phyloP scores from a whole-genome alignment of 2,888 invertebrate genomes.

The Automeris io region DNA sequence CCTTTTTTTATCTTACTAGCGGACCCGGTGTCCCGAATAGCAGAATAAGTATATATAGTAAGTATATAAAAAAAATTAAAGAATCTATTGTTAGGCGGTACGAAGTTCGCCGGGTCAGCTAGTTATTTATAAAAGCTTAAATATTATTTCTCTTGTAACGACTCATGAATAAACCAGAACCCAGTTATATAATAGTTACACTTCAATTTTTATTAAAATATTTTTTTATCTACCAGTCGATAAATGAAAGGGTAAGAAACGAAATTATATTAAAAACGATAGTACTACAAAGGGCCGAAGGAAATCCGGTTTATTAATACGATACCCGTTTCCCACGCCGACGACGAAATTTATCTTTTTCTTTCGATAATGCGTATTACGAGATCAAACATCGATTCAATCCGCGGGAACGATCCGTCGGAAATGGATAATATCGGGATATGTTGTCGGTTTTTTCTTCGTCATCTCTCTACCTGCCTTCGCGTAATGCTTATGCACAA shows the following conservation, averaged over 20 bases:
- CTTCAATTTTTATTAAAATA: no score
- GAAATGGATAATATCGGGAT: conserved; percentile 42
- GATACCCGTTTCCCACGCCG: conserved; percentile 55
- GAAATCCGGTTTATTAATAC: conserved; percentile 60
- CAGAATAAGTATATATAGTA: no score
- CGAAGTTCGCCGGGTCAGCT: no score
- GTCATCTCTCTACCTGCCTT: conserved; percentile 1
- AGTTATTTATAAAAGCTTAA: no score
- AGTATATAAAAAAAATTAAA: no score
- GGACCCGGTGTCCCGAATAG: no score
- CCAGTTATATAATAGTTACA: no score
- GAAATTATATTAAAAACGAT: conserved; percentile 28
- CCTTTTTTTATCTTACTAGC: no score
- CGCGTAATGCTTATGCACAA: conserved; percentile 14
- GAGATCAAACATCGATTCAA: conserved; percentile 41
- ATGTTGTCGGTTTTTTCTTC: conserved; percentile 26
- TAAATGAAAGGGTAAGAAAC: conserved; percentile 24
- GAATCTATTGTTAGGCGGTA: no score
- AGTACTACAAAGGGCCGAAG: conserved; percentile 43
- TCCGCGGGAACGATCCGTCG: conserved; percentile 31
- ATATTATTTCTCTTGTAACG: no score
- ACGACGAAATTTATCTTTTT: conserved; percentile 24
- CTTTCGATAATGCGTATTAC: conserved; percentile 32
- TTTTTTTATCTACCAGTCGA: no score
- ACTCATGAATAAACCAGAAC: no score